Evolutionary conservation across 2,113 vertebrate species (phyloP).

Genomic region (Psittacula cyanocephala): DNA sequence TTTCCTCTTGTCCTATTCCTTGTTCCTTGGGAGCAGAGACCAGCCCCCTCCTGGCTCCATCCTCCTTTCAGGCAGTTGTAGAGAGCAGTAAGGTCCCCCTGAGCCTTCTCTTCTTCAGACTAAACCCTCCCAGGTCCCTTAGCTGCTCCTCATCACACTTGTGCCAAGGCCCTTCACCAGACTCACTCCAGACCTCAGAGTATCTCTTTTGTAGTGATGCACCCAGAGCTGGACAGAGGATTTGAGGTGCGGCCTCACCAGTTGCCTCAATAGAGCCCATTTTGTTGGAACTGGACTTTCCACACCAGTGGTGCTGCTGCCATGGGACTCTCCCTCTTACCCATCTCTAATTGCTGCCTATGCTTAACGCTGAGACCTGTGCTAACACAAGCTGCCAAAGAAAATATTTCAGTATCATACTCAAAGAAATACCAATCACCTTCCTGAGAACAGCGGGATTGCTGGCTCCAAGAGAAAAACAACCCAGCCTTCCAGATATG

Average conservation of each 20-base stretch:
- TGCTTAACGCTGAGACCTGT: background rate
- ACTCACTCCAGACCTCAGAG: background rate
- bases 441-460: background rate
- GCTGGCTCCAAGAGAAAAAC: background rate
- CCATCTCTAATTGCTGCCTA: background rate
- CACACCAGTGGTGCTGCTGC: accelerated
- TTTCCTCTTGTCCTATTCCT: background rate
- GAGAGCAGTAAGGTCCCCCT: background rate
- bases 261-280: background rate
- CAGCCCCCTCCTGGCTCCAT: background rate
- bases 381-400: background rate
- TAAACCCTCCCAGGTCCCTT: background rate
- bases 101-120: background rate
- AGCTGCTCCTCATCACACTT: background rate
- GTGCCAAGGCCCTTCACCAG: background rate
- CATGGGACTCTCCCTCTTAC: accelerated
- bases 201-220: background rate
- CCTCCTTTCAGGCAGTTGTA: background rate
- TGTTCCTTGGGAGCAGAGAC: background rate
- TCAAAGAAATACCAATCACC: accelerated
- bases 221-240: background rate
- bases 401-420: background rate
- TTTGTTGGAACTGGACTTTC: background rate
- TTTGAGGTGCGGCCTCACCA: background rate
- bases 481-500: background rate